phyloP scores from a whole-genome alignment of 2,797 vertebrate species.

The Emydoidea blandingii region DNA sequence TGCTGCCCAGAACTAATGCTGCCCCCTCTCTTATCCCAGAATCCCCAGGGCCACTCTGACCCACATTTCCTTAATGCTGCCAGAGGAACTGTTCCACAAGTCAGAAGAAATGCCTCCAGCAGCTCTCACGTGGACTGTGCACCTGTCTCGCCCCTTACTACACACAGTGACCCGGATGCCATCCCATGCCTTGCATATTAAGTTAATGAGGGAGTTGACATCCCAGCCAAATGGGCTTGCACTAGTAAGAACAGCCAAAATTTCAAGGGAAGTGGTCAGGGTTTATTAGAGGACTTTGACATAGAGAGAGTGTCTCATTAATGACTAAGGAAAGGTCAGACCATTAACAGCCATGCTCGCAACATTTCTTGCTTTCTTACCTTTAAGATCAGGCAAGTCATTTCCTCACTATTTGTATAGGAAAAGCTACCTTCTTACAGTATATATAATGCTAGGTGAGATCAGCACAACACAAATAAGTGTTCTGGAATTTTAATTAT shows the following conservation, averaged over 20 bases:
- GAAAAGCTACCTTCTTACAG: neutral
- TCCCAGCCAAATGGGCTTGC: neutral
- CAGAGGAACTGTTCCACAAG: neutral
- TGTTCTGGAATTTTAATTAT: neutral
- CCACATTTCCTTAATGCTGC: neutral
- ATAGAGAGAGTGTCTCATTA: neutral
- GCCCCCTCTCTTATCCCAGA: neutral
- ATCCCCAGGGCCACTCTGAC: neutral
- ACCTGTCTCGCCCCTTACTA: neutral
- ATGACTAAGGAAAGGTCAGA: neutral
- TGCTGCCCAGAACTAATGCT: conserved; percentile 13
- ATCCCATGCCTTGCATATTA: neutral
- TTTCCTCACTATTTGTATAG: neutral
- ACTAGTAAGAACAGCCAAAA: neutral
- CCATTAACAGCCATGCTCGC: neutral
- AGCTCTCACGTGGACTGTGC: neutral
- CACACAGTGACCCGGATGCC: neutral
- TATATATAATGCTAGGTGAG: neutral
- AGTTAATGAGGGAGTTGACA: neutral
- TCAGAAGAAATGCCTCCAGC: neutral
- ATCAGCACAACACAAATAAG: neutral
- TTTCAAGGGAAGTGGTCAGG: neutral
- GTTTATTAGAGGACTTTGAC: neutral
- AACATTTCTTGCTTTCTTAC: neutral
- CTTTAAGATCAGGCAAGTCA: neutral